phyloP scores from a whole-genome alignment of 2,113 vertebrate species.

The Riparia riparia region DNA sequence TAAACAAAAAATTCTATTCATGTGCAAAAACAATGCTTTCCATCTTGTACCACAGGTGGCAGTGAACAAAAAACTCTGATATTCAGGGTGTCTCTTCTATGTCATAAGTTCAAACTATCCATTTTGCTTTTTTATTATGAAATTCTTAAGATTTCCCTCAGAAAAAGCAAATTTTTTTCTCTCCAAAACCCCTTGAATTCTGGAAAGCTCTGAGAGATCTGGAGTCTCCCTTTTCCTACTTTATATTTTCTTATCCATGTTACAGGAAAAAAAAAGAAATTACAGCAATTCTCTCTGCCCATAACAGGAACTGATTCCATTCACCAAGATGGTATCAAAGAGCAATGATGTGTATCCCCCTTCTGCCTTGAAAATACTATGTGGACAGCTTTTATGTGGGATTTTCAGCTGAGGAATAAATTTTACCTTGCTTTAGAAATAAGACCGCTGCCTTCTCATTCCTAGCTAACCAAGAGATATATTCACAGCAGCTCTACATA shows the following conservation, averaged over 20 bases:
- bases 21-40: slow-evolving; percentile 17
- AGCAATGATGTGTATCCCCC: background rate
- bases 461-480: background rate
- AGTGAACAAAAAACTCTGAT: background rate
- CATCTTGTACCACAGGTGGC: slow-evolving; percentile 6
- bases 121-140: background rate
- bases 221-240: background rate
- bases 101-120: background rate
- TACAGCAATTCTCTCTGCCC: background rate
- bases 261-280: background rate
- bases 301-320: background rate
- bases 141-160: background rate
- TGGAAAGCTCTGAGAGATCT: background rate
- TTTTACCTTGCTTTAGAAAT: background rate
- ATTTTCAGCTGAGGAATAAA: background rate
- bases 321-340: background rate
- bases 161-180: background rate
- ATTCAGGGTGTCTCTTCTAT: background rate
- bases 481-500: background rate
- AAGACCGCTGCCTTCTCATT: background rate
- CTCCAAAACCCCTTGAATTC: rapidly evolving
- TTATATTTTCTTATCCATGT: background rate
- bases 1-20: slow-evolving; percentile 58
- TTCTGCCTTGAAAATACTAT: background rate
- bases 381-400: background rate